Conservation (phyloP, 2,888 invertebrate genomes). For the Stegophylla sp. region DNA sequence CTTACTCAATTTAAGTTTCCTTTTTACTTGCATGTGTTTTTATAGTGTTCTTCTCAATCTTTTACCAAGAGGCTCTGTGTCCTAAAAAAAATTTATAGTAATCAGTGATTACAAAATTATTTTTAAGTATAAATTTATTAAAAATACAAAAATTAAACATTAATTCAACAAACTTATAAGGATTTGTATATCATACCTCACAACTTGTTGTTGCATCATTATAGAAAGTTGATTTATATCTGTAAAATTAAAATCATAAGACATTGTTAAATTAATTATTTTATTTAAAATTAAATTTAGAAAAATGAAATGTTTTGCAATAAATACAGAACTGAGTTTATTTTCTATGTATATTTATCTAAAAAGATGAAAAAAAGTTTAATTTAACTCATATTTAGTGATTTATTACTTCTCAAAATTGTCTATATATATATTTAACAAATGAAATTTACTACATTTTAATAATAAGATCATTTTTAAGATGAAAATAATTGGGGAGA, state of each 20-base stretch:
- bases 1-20: conserved; percentile 7
- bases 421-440: too few species aligned
- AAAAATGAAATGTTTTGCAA: too few species aligned
- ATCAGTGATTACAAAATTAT: not conserved
- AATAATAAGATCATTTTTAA: too few species aligned
- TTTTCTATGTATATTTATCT: too few species aligned
- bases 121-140: not conserved
- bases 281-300: not conserved
- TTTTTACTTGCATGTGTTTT: not conserved
- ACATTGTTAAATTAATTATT: not conserved
- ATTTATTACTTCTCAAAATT: too few species aligned
- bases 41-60: conserved; percentile 29
- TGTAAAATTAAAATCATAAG: conserved; percentile 1
- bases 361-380: too few species aligned
- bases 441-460: too few species aligned
- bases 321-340: too few species aligned
- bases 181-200: not conserved
- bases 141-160: not conserved
- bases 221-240: not conserved
- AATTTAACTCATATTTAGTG: too few species aligned
- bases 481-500: too few species aligned
- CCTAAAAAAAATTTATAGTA: conserved; percentile 9
- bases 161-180: not conserved
- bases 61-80: not conserved
- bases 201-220: not conserved